A percentile compares a stretch with the other conserved stretches of the same genome.
These are phyloP conservation scores for Caenorhabditis japonica DNA, from an alignment of 2,888 invertebrate genomes.

Conservation along the genomic window DNA sequence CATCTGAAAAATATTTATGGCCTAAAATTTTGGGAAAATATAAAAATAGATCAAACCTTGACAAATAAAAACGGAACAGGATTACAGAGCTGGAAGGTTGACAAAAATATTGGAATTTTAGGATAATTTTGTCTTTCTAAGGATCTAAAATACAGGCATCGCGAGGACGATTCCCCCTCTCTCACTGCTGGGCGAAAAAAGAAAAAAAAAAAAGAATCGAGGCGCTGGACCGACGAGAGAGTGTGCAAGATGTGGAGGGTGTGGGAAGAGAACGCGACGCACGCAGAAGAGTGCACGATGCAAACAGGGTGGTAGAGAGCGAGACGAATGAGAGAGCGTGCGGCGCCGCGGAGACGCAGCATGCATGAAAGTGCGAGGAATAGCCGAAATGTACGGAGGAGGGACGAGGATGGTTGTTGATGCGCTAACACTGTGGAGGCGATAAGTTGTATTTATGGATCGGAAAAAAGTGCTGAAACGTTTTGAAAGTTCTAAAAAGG, in stretches of 20 bases:
- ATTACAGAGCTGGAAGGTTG: not conserved
- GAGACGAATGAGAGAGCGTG: not conserved
- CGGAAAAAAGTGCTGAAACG: too few species aligned
- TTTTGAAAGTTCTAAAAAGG: too few species aligned
- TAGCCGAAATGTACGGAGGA: too few species aligned
- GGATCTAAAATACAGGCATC: conserved; percentile 40
- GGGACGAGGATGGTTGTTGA: too few species aligned
- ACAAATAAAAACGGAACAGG: not conserved
- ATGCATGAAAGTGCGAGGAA: too few species aligned
- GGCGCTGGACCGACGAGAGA: not conserved
- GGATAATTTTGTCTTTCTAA: not conserved
- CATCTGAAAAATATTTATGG: conserved; percentile 37
- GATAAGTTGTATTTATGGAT: too few species aligned
- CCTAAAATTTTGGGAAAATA: not conserved
- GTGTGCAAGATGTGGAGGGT: not conserved
- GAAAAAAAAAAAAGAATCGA: conserved; percentile 10
- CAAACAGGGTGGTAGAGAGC: not conserved
- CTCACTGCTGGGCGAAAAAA: conserved; percentile 6
- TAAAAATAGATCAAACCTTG: not conserved
- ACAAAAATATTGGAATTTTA: not conserved
- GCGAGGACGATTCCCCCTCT: conserved; percentile 26
- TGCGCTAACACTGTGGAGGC: too few species aligned
- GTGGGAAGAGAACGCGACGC: not conserved
- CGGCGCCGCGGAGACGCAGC: too few species aligned
- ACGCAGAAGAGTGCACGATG: not conserved